phyloP scores from a whole-genome alignment of 1,140 invertebrate genomes.

The Cardiocondyla obscurior region DNA sequence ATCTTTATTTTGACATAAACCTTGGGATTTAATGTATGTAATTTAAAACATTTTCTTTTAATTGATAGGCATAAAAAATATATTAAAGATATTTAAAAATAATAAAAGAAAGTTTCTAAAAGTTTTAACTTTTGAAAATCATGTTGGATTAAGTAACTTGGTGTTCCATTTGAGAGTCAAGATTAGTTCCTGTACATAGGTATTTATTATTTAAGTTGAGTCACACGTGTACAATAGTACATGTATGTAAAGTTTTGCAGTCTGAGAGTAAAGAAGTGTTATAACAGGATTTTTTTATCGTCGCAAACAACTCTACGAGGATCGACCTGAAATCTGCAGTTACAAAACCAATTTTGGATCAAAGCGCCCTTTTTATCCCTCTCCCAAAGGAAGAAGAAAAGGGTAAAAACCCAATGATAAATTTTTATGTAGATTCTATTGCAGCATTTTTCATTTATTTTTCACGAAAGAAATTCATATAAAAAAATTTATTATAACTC shows the following conservation, averaged over 20 bases:
- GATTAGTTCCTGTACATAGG: not conserved
- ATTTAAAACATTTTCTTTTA: too few relatives aligned
- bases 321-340: not conserved
- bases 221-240: not conserved
- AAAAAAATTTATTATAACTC: too few relatives aligned
- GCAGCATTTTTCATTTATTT: not conserved
- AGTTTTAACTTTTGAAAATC: too few relatives aligned
- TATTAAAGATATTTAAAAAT: too few relatives aligned
- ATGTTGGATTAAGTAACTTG: too few relatives aligned
- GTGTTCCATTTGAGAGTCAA: too few relatives aligned
- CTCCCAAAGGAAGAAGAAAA: not conserved
- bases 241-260: not conserved
- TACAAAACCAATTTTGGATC: not conserved
- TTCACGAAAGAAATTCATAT: not conserved
- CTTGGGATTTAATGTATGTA: too few relatives aligned
- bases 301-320: not conserved
- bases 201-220: not conserved
- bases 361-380: not conserved
- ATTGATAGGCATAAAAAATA: too few relatives aligned
- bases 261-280: not conserved
- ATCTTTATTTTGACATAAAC: too few relatives aligned
- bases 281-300: not conserved
- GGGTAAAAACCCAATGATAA: not conserved
- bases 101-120: too few relatives aligned
- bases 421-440: not conserved